Conservation (phyloP, 2,797 vertebrate genomes). For the Hyperoplus lanceolatus region DNA sequence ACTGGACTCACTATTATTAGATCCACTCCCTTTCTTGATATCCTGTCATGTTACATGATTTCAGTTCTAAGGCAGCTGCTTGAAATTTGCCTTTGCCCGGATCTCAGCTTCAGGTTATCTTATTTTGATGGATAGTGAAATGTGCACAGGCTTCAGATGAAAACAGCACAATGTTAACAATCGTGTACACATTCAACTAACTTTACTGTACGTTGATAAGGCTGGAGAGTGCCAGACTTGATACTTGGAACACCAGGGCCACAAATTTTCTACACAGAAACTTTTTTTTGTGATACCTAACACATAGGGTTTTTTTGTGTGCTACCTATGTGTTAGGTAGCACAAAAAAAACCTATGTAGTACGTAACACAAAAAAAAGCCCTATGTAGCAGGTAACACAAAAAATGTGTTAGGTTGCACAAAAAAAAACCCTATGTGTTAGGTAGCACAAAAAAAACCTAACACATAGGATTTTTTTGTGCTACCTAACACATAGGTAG, state of each 20-base stretch:
- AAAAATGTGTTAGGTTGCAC: no score
- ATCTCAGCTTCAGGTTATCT: conserved; percentile 5
- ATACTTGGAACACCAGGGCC: no score
- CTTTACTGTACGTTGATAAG: not conserved
- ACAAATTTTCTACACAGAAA: not conserved
- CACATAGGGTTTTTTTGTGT: no score
- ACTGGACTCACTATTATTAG: conserved; percentile 10
- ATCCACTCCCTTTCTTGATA: conserved; percentile 6
- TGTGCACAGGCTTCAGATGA: not conserved
- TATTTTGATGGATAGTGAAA: conserved; percentile 1
- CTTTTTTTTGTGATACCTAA: no score
- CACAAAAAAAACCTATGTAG: no score
- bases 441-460: no score
- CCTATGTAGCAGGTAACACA: no score
- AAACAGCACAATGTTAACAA: not conserved
- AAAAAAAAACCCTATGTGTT: no score
- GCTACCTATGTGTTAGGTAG: no score
- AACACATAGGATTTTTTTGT: no score
- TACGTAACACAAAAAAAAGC: no score
- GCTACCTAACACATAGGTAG: no score
- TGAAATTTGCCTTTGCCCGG: not conserved
- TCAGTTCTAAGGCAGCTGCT: conserved; percentile 31
- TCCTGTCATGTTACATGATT: conserved; percentile 27
- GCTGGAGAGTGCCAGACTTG: not conserved
- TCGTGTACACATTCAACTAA: not conserved